Base-by-base conservation (phyloP, 2,888 invertebrate species). In the Malachius bipustulatus region DNA sequence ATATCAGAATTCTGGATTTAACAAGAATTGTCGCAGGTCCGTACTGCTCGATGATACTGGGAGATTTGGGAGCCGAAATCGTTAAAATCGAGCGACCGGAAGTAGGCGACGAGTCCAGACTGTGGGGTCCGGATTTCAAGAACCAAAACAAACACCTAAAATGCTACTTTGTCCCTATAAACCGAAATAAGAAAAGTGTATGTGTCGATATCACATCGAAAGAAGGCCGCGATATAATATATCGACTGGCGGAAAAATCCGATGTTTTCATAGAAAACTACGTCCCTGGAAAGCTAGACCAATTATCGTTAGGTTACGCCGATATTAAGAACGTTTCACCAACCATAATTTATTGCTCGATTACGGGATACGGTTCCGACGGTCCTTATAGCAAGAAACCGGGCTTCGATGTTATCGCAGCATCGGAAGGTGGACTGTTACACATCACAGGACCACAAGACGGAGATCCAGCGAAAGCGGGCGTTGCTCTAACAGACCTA, bases 381-480 rank as follows among this genome's bases (percentile, higher is more conserved):
- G 96, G 97, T 0, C 93, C 91, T 0, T 94, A 93, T 62, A 67
- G 73, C 2, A 69, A 72, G 13, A 76, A 82, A 47, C 88, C 91
- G n/a, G 97, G 97, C 47, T 96, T 93, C 62, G 97, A 97, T 65
- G 89, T 91, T 0, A 88, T 97, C 46, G 93, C 91, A 1, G 81
- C 91, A 9, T 94, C 93, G 0, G 70, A 90, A 49, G 94, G 91
- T 3, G 96, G 97, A 0, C 65, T 96, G 0, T 52, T 96, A 14
- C 77, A 89, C 53, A 81, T 88, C 14, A 97, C 97, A 0, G 97
- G 97, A 0, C 78, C 85, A 31, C 68, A 68, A 47, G 65, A 77
- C 48, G 89, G 91, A 0, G 78, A 77, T 26, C 94, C 96, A 0
- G 82, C 83, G 41, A 93, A 94, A 63, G 78, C 82, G 9, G 96